Conservation (phyloP, 2,797 vertebrate species). For the Sphaeramia orbicularis region DNA sequence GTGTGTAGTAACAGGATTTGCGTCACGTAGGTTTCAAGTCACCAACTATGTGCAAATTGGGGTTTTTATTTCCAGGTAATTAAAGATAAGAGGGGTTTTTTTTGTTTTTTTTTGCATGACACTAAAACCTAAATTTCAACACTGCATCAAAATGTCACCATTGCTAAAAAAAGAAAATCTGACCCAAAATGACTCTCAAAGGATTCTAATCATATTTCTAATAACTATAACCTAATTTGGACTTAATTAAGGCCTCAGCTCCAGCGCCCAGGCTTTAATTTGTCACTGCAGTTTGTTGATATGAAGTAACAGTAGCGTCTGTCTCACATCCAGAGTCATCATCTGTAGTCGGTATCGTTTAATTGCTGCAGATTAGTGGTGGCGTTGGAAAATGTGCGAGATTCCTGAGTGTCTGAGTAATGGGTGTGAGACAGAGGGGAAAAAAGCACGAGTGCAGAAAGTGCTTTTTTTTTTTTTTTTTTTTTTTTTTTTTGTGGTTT, state of each 20-base stretch:
- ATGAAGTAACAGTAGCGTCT: slow-evolving; percentile 46
- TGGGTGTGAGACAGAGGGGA: slow-evolving; percentile 26
- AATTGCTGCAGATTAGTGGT: slow-evolving; percentile 64
- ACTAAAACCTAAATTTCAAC: background rate
- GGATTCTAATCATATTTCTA: background rate
- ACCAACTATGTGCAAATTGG: slow-evolving; percentile 36
- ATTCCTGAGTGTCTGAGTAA: slow-evolving; percentile 73
- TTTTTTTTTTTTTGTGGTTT: slow-evolving; percentile 60
- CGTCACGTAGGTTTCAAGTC: slow-evolving; percentile 18
- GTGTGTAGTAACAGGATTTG: slow-evolving; percentile 56
- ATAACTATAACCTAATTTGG: slow-evolving; percentile 14
- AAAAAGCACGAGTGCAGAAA: slow-evolving; percentile 35
- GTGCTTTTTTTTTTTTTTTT: slow-evolving; percentile 44
- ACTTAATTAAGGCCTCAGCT: slow-evolving; percentile 9
- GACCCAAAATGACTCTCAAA: slow-evolving; percentile 1
- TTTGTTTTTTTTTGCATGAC: slow-evolving; percentile 1
- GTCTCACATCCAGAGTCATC: slow-evolving; percentile 43
- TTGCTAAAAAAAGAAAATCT: background rate
- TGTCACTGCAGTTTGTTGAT: slow-evolving; percentile 46
- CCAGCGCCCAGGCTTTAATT: slow-evolving; percentile 28
- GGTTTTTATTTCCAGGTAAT: background rate
- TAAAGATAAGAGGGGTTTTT: background rate
- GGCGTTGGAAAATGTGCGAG: slow-evolving; percentile 55
- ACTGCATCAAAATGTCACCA: background rate
- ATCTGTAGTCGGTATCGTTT: slow-evolving; percentile 58